Percentiles rank a stretch among this genome's conserved stretches.
Conservation (phyloP, 2,113 vertebrate species). For the Rattus rattus region DNA sequence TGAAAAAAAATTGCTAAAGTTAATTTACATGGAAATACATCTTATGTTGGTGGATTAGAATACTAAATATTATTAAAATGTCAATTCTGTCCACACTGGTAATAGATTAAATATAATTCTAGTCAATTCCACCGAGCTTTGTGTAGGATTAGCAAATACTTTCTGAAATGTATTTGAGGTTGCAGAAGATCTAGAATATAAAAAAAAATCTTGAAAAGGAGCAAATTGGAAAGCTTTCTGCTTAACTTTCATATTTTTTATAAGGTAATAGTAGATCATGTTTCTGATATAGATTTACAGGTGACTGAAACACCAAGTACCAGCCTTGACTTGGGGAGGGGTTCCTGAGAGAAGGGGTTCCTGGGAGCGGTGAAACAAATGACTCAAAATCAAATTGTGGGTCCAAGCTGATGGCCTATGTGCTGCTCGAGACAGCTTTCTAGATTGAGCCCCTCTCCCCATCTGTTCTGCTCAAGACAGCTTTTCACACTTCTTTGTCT, state of each 20-base stretch:
- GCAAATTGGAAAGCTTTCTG: not conserved
- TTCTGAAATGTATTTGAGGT: not conserved
- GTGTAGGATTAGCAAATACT: not conserved
- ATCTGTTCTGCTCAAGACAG: too few species aligned
- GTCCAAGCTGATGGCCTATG: too few species aligned
- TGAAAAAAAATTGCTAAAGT: not conserved
- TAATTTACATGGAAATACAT: not conserved
- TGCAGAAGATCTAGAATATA: not conserved
- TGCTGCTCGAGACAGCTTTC: too few species aligned
- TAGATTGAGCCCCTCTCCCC: too few species aligned
- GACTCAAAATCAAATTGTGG: too few species aligned
- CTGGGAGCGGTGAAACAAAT: too few species aligned
- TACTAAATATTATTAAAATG: not conserved
- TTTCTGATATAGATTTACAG: not conserved
- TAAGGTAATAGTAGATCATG: not conserved
- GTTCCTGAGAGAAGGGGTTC: too few species aligned
- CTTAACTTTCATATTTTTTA: not conserved
- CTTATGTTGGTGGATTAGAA: not conserved
- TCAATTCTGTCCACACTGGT: not conserved
- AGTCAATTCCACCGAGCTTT: not conserved
- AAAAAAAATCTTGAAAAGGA: not conserved
- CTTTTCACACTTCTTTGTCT: too few species aligned
- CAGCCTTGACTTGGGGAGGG: too few species aligned
- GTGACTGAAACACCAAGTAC: not conserved
- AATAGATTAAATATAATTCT: not conserved